phyloP scores from a whole-genome alignment of 2,113 vertebrate species.

The Mobula birostris region DNA sequence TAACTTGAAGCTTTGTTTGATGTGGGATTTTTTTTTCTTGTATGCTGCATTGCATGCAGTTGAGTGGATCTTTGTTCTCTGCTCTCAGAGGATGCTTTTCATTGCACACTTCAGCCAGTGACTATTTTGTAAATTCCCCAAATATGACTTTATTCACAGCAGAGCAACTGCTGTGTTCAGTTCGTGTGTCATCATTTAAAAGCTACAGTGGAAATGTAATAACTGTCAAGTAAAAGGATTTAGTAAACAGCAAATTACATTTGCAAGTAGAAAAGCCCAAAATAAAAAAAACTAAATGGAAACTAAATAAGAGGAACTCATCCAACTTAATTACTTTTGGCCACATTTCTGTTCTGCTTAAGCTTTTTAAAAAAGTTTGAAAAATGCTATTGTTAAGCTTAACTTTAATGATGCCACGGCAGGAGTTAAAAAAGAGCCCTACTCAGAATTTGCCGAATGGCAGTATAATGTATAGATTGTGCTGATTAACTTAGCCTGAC shows the following conservation, averaged over 20 bases:
- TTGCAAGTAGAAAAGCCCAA: not conserved
- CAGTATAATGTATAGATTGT: not conserved
- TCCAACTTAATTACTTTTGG: not conserved
- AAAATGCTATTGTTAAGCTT: not conserved
- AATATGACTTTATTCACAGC: not conserved
- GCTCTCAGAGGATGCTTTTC: not conserved
- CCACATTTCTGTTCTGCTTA: not conserved
- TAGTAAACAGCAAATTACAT: not conserved
- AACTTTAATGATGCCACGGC: not conserved
- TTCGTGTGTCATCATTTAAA: not conserved
- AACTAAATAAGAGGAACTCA: not conserved
- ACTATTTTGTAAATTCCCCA: conserved; percentile 18
- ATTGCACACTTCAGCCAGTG: not conserved
- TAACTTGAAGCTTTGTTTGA: not conserved
- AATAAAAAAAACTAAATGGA: too few relatives aligned
- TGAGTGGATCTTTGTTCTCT: not conserved
- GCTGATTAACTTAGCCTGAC: not conserved
- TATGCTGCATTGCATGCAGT: not conserved
- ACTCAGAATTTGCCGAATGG: not conserved
- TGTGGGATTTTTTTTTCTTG: not conserved
- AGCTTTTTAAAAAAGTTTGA: not conserved
- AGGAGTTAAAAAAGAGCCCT: not conserved
- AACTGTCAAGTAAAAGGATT: not conserved
- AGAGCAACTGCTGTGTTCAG: not conserved
- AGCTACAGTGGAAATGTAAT: not conserved